Percentiles rank a stretch among this genome's conserved stretches.
phyloP scores from a whole-genome alignment of 2,797 vertebrate genomes.

The Arctocebus calabarensis region DNA sequence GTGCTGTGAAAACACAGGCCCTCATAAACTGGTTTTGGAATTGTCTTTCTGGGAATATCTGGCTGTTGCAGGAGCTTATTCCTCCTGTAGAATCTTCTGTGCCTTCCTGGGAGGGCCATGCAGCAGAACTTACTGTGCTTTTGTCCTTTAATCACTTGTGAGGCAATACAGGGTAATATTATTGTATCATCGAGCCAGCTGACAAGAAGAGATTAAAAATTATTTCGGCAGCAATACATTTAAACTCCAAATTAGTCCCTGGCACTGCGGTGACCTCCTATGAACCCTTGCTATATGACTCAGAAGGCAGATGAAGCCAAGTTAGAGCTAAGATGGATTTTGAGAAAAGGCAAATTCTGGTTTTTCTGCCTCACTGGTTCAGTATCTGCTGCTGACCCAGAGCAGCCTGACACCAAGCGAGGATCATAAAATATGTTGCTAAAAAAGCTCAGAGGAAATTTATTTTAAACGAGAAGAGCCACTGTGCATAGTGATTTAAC shows the following conservation, averaged over 20 bases:
- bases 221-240: conserved; percentile 51
- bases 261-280: conserved; percentile 59
- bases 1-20: background rate
- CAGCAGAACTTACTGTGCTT: conserved; percentile 12
- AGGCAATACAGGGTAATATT: conserved; percentile 51
- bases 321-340: conserved; percentile 55
- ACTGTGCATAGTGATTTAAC: background rate
- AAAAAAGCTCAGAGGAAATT: conserved; percentile 40
- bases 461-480: conserved; percentile 48
- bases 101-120: conserved; percentile 34
- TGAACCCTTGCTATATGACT: conserved; percentile 67
- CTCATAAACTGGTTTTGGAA: conserved; percentile 31
- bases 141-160: background rate
- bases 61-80: background rate
- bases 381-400: conserved; percentile 18
- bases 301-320: conserved; percentile 63
- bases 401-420: conserved; percentile 63
- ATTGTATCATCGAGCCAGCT: background rate
- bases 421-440: conserved; percentile 26
- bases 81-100: conserved; percentile 20
- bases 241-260: conserved; percentile 36
- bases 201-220: conserved; percentile 72
- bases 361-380: conserved; percentile 76
- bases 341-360: background rate
- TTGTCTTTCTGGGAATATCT: background rate